Base-by-base conservation (phyloP, 2,888 invertebrate genomes). In the Sericinus montela region DNA sequence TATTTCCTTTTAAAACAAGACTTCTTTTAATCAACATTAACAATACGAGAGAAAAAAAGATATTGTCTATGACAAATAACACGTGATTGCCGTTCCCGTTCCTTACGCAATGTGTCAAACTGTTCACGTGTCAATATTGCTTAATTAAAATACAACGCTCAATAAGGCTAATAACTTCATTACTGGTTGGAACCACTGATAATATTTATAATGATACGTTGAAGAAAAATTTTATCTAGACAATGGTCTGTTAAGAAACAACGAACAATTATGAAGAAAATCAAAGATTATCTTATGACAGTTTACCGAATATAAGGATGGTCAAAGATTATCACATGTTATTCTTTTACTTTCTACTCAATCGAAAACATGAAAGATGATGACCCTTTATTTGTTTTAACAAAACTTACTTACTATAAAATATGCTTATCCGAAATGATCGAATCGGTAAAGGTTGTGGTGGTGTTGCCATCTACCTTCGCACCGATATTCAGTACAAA, bases 121-220 rank as follows among this genome's bases (percentile, higher is more conserved):
- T 16, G 45, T 49, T 49, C 34, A 49, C 45, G 49, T 49, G 49
- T 49, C 28, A 44, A 40, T 23, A 49, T 40, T 13, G 23, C 39
- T 45, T 35, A 40, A 49, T 49, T 49, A 49, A 49, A 49, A 45
- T 45, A 23, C 49, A 49, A 40, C 29, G 11, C 45, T 16, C 28
- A 9, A 40, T 45, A 49, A 45, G 45, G 49, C 40, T 49, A 49
- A 49, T 49, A 49, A 49, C 36, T 44, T 49, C 45, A 49, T 49
- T 49, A 45, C 38, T 7, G 16, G 25, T n/a, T 23, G 29, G 3
- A 7, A 8, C 13, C 11, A 11, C 32, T 34, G 38, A 39, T 48
- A 48, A 25, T 43, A 40, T 35, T 40, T 41, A 11, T 47, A 47
- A 41, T 46, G 37, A 42, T 42, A 48, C 37, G 41, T 29, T 19